Conservation (phyloP, 2,113 vertebrate species). For the Leuciscus idus region DNA sequence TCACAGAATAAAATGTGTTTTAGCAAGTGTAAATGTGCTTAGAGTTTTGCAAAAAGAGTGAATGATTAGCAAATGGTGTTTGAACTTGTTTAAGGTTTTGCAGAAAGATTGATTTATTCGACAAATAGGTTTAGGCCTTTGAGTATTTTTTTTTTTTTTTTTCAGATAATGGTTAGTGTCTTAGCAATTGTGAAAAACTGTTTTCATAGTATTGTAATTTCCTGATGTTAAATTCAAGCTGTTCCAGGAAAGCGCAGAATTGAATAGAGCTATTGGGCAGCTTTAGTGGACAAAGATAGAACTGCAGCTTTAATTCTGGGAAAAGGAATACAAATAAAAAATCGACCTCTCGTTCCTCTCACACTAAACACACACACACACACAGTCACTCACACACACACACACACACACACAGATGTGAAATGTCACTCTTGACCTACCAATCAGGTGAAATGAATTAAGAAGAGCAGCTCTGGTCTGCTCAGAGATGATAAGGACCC, state of each 20-base stretch:
- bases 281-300: not conserved
- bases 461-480: constrained; percentile 8
- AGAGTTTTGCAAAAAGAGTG: too few species aligned
- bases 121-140: too few species aligned
- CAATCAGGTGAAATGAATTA: constrained; percentile 13
- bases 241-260: not conserved
- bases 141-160: too few species aligned
- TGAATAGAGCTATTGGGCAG: not conserved
- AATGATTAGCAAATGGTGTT: too few species aligned
- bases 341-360: not conserved
- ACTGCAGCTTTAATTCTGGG: not conserved
- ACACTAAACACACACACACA: not conserved
- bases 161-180: too few species aligned
- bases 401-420: not conserved
- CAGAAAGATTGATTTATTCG: too few species aligned
- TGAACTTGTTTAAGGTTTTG: too few species aligned
- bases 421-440: constrained; percentile 24
- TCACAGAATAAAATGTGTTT: too few species aligned
- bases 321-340: not conserved
- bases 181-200: too few species aligned
- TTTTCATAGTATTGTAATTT: not conserved
- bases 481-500: constrained; percentile 25
- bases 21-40: too few species aligned
- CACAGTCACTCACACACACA: not conserved
- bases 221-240: not conserved